Base-by-base conservation (phyloP, 2,797 vertebrate genomes). In the Rhinatrema bivittatum region DNA sequence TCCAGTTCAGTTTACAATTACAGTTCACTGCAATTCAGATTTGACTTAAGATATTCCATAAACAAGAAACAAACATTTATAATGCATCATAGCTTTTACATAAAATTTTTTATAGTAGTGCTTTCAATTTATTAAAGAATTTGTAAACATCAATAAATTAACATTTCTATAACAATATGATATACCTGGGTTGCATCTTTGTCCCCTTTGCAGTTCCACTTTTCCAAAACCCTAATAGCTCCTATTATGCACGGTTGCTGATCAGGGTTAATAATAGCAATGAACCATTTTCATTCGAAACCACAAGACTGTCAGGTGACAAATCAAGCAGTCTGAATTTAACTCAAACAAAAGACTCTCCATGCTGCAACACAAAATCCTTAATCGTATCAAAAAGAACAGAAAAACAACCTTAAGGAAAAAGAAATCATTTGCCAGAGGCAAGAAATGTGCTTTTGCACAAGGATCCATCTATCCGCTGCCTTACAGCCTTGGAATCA, bases 291-390 rank as follows among this genome's bases (percentile, higher is more conserved):
- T 90, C 86, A 89, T 88, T 83, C 88, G 85, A 90, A 88, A 86
- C 85, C 87, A 93, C 88, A 88, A 91, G 91, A 89, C 84, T 82
- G 87, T 91, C 90, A 92, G 87, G 86, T 93, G 91, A 91, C 83
- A 80, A 64, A 81, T 72, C 65, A 75, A 76, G 63, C 78, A 63
- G 46, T 57, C 66, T 57, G 70, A 74, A 77, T 74, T 75, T 70
- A 76, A 77, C 64, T 68, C 69, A 68, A 70, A 81, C 70, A 78
- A 81, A 82, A 72, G 68, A 20, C 50, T 69, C 63, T 71, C 65
- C 52, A 65, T 45, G 50, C 62, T 62, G 59, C 53, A 64, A 38
- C 12, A 47, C 54, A 59, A 56, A 65, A 60, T 38, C 41, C 36
- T 64, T 53, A 66, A 70, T 59, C 45, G 57, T 36, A 62, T 50